A percentile compares a stretch with the other conserved stretches of the same genome.
phyloP scores from a whole-genome alignment of 2,888 invertebrate species.

The Rugalucina vietnamica region DNA sequence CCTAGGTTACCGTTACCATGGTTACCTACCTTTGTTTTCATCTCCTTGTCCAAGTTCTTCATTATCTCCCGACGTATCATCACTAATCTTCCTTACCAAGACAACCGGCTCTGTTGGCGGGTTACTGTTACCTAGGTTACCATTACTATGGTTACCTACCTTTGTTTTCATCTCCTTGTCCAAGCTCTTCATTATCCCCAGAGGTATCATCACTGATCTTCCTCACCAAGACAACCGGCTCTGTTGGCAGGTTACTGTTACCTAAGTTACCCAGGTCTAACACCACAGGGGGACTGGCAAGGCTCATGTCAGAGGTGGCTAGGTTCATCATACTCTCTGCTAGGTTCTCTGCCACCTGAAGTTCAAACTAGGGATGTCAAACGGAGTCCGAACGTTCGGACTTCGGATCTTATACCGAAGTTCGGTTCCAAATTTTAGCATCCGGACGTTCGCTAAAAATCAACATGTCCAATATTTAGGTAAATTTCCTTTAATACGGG shows the following conservation, averaged over 20 bases:
- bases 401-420: no score
- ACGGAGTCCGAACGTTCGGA: no score
- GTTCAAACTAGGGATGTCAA: no score
- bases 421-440: no score
- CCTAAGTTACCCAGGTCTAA: conserved; percentile 55
- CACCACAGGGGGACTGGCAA: conserved; percentile 71
- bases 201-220: neutral
- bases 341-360: conserved; percentile 93
- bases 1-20: no score
- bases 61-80: conserved; percentile 9
- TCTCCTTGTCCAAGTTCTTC: neutral
- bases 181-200: neutral
- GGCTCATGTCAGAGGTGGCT: conserved; percentile 84
- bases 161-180: neutral
- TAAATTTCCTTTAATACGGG: no score
- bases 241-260: conserved; percentile 60
- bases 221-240: conserved; percentile 66
- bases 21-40: conserved; percentile 16
- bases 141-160: neutral
- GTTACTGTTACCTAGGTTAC: conserved; percentile 37
- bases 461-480: no score
- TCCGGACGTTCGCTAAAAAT: no score
- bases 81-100: neutral
- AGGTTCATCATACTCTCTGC: conserved; percentile 92
- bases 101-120: conserved; percentile 70